phyloP scores from a whole-genome alignment of 1,140 invertebrate species.

The Drosophila equinoxialis region DNA sequence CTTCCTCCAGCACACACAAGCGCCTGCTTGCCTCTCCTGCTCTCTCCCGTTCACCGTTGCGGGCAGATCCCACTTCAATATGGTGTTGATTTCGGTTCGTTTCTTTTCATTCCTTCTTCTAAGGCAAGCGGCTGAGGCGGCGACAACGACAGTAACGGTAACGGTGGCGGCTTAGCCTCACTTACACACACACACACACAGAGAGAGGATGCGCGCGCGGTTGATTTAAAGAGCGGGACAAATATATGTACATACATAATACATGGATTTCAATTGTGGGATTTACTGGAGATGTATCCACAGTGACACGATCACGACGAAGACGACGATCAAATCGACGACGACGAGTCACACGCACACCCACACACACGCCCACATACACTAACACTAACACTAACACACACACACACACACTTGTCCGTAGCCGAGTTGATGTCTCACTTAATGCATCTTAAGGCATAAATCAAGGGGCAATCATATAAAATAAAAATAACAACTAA shows the following conservation, averaged over 20 bases:
- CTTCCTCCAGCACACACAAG: not conserved
- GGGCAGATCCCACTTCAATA: constrained; percentile 50
- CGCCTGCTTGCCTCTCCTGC: too few relatives aligned
- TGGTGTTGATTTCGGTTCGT: constrained; percentile 68
- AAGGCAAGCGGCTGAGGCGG: not conserved
- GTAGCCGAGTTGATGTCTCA: constrained; percentile 25
- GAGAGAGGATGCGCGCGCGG: not conserved
- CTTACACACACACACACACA: not conserved
- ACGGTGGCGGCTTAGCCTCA: constrained; percentile 7
- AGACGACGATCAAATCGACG: not conserved
- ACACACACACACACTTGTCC: constrained; percentile 11
- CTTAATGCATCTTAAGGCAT: constrained; percentile 56
- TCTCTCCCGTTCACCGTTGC: too few relatives aligned
- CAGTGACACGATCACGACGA: constrained; percentile 1
- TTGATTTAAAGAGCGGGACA: constrained; percentile 34
- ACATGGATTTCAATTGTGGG: constrained; percentile 50
- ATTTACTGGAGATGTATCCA: constrained; percentile 10
- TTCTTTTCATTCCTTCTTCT: constrained; percentile 37
- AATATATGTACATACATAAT: constrained; percentile 41
- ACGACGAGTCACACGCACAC: constrained; percentile 21
- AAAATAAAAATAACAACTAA: constrained; percentile 3
- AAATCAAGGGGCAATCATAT: constrained; percentile 12
- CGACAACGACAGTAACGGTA: not conserved
- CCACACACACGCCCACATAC: constrained; percentile 37
- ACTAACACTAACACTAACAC: constrained; percentile 37